These are phyloP conservation scores for Eleginops maclovinus DNA, from an alignment of 2,113 vertebrate genomes.

Conservation along the genomic window DNA sequence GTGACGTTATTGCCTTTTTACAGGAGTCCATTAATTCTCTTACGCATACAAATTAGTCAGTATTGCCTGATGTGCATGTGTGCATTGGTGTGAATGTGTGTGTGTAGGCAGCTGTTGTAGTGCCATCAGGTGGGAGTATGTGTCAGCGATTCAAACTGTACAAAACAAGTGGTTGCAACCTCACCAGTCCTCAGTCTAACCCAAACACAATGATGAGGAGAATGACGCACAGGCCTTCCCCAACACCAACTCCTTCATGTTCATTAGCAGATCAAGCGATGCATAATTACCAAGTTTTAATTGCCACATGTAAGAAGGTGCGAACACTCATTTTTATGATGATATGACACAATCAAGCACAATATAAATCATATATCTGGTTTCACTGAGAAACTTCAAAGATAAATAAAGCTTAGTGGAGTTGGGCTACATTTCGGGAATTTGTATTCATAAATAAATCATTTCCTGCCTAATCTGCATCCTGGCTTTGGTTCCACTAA, in stretches of 20 bases:
- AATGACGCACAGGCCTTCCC: slow-evolving; percentile 74
- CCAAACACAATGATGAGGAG: slow-evolving; percentile 39
- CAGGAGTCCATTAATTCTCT: not conserved
- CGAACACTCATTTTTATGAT: slow-evolving; percentile 36
- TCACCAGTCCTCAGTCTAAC: slow-evolving; percentile 44
- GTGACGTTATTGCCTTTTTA: slow-evolving; percentile 2
- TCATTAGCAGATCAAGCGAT: slow-evolving; percentile 47
- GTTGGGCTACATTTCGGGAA: not conserved
- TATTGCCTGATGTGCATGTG: slow-evolving; percentile 3
- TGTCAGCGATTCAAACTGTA: slow-evolving; percentile 44
- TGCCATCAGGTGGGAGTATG: slow-evolving; percentile 35
- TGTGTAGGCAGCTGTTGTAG: slow-evolving; percentile 24
- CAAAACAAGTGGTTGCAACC: slow-evolving; percentile 28
- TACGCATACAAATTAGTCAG: slow-evolving; percentile 35
- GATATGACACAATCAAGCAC: slow-evolving; percentile 33
- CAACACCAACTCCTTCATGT: slow-evolving; percentile 51
- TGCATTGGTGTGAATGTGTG: not conserved
- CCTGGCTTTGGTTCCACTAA: not conserved
- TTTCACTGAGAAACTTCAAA: slow-evolving; percentile 12
- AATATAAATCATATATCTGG: slow-evolving; percentile 22
- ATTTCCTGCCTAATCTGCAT: not conserved
- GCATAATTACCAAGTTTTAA: slow-evolving; percentile 56
- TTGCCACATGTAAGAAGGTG: slow-evolving; percentile 24
- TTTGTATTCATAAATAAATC: not conserved
- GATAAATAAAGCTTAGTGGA: not conserved